Evolutionary conservation across 1,140 invertebrate genomes (phyloP).

Genomic region (Steinernema khuongi): DNA sequence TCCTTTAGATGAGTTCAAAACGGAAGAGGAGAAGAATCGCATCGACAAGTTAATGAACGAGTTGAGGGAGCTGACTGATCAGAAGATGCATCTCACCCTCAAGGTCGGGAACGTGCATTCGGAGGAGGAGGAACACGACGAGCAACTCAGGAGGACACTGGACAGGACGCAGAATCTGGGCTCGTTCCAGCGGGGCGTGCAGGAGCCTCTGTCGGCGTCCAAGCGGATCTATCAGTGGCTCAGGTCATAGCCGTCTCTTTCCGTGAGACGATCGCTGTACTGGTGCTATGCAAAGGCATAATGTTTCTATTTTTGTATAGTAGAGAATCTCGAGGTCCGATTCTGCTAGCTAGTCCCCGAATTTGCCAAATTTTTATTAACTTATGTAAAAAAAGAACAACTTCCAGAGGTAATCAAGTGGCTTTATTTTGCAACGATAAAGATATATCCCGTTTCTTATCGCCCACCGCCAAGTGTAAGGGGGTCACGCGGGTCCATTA

Average conservation of each 20-base stretch:
- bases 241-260: neutral
- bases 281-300: constrained; percentile 1
- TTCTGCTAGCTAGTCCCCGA: constrained; percentile 1
- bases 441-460: neutral
- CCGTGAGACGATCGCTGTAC: neutral
- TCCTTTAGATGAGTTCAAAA: neutral
- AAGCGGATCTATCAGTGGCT: neutral
- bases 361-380: neutral
- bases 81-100: neutral
- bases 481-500: neutral
- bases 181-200: neutral
- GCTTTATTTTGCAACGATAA: constrained; percentile 4
- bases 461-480: neutral
- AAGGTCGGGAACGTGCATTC: neutral
- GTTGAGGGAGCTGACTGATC: neutral
- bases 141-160: neutral
- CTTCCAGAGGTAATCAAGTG: neutral
- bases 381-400: neutral
- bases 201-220: neutral
- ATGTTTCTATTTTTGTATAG: neutral
- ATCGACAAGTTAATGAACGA: constrained; percentile 7
- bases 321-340: no score
- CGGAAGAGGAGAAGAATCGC: neutral
- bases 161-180: neutral
- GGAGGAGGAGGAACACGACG: constrained; percentile 1